Base-by-base conservation (phyloP, 2,113 vertebrate species). In the Stegastes partitus region DNA sequence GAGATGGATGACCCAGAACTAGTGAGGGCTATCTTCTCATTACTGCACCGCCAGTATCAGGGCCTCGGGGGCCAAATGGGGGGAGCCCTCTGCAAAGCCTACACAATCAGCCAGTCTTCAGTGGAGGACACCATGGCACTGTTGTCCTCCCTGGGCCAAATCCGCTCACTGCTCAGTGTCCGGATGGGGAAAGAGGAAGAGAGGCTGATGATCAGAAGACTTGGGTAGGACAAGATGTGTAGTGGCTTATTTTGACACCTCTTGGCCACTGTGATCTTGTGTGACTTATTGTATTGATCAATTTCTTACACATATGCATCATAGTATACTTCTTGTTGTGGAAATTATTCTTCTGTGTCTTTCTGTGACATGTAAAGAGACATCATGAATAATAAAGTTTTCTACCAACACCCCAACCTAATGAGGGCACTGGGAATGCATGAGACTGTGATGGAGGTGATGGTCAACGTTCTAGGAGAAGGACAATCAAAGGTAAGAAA, bases 301-400 rank as follows among this genome's bases (percentile, higher is more conserved):
- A 15, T 55, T 23, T 14, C 10, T n/a, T 28, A 39, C 18, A 55
- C 22, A 22, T 19, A 42, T 21, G 1, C 1, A 45, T 39, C 2
- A 21, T n/a, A 18, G 42, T 54, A 1, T 26, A 7, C 1, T 56
- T 7, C 50, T 21, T 21, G 15, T 14, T 70, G 4, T 45, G 18
- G 0, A 34, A 63, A 19, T 2, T 42, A 58, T 49, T 50, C 5
- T 39, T 26, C 44, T 18, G 14, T 12, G 31, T 26, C 50, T 42
- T 62, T 28, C 49, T 53, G 4, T 58, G 34, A 81, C 18, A 19
- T 81, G 2, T 72, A 22, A 87, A 99, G 98, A 78, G 97, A 99
- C 83, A 98, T 99, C 69, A 99, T 99, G 97, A 99, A 99, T 86
- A 99, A 99, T 86, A 99, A 98, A 94, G 96, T 99, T 16, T 99